phyloP scores from a whole-genome alignment of 2,888 invertebrate genomes.

The Chrysina gloriosa region DNA sequence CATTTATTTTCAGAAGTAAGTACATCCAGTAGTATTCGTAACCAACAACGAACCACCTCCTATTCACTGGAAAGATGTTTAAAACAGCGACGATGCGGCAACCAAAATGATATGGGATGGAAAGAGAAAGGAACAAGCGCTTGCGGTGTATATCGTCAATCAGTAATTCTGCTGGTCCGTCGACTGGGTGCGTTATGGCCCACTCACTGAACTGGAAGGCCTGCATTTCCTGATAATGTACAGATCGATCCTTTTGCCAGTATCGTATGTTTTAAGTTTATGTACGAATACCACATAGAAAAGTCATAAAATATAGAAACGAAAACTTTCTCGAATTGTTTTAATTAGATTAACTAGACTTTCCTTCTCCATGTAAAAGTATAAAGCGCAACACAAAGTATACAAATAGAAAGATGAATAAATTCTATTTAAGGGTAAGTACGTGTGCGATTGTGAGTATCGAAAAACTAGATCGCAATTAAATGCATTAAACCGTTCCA shows the following conservation, averaged over 20 bases:
- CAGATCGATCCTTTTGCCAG: conserved; percentile 53
- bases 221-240: conserved; percentile 61
- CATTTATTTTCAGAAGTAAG: background rate
- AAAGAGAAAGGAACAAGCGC: conserved; percentile 36
- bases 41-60: background rate
- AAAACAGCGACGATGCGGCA: background rate
- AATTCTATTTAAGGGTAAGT: too few species aligned
- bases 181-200: conserved; percentile 44
- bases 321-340: too few species aligned
- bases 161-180: conserved; percentile 44
- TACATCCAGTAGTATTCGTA: background rate
- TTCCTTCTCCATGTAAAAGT: too few species aligned
- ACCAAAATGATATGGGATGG: conserved; percentile 17
- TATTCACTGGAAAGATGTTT: conserved; percentile 18
- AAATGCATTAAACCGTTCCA: too few species aligned
- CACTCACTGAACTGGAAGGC: conserved; percentile 59
- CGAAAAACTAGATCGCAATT: too few species aligned
- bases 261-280: conserved; percentile 40
- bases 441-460: too few species aligned
- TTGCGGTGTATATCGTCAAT: conserved; percentile 40
- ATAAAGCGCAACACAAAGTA: too few species aligned
- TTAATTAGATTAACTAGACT: too few species aligned
- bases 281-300: conserved; percentile 1
- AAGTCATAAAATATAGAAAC: background rate
- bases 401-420: too few species aligned